A percentile compares a stretch with the other conserved stretches of the same genome.
Evolutionary conservation across 2,113 vertebrate species (phyloP).

Genomic region (Vidua chalybeata): DNA sequence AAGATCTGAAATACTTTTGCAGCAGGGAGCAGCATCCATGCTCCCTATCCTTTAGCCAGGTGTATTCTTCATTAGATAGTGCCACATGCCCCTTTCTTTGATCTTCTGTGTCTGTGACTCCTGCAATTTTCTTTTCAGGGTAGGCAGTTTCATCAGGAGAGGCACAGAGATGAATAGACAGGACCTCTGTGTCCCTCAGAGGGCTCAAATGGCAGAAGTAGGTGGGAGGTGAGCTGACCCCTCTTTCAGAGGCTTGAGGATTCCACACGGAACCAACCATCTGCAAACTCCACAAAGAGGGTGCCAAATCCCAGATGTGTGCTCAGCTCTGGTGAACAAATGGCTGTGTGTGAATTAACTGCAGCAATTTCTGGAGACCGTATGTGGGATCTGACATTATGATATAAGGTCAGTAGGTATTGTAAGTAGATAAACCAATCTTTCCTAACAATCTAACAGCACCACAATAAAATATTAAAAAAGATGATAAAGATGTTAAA

Average conservation of each 20-base stretch:
- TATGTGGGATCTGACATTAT: accelerated
- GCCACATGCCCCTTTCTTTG: background rate
- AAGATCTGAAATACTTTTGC: background rate
- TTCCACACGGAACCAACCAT: background rate
- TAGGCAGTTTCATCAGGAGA: background rate
- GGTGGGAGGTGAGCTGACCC: background rate
- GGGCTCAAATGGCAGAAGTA: background rate
- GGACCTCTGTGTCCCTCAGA: background rate
- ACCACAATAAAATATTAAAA: background rate
- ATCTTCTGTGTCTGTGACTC: background rate
- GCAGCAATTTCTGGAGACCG: background rate
- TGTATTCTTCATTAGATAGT: background rate
- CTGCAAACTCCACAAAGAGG: background rate
- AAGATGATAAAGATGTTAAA: background rate
- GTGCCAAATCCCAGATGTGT: background rate
- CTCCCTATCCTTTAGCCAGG: background rate
- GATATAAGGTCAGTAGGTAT: background rate
- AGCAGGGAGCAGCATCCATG: background rate
- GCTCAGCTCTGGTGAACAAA: accelerated
- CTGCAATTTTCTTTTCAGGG: background rate
- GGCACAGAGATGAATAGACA: background rate
- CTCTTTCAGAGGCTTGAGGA: background rate
- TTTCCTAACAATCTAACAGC: background rate
- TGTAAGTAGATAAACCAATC: background rate
- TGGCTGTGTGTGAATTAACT: accelerated